Evolutionary conservation across 37 sponge, comb jelly and placozoan species (phyloP).

Genomic region (Tethya wilhelma): DNA sequence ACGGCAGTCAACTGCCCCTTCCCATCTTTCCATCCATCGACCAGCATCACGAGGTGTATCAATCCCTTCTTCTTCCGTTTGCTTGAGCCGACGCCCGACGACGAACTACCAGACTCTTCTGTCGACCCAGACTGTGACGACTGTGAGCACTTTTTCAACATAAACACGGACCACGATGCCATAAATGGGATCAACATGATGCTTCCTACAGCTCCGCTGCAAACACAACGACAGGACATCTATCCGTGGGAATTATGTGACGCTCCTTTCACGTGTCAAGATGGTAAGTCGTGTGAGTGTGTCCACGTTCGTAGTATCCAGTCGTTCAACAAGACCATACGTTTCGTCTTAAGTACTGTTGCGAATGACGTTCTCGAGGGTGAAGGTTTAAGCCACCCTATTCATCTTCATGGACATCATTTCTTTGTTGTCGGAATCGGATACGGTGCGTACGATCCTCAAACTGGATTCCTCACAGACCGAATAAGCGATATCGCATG

Average conservation of each 20-base stretch:
- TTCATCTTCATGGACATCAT: slow-evolving; percentile 84
- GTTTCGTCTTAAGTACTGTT: slow-evolving; percentile 32
- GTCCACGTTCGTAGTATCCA: slow-evolving; percentile 1
- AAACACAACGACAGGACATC: slow-evolving; percentile 21
- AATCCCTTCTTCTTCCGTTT: slow-evolving; percentile 38
- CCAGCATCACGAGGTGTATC: slow-evolving; percentile 52
- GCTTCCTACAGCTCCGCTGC: slow-evolving; percentile 10
- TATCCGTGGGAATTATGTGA: background rate
- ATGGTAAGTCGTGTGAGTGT: slow-evolving; percentile 7
- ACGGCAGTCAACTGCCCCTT: slow-evolving; percentile 86
- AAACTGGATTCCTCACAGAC: slow-evolving; percentile 8
- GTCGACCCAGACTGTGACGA: slow-evolving; percentile 5
- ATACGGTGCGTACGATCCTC: slow-evolving; percentile 52
- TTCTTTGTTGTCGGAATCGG: slow-evolving; percentile 65
- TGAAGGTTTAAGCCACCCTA: slow-evolving; percentile 47
- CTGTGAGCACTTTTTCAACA: slow-evolving; percentile 53
- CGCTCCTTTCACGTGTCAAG: background rate
- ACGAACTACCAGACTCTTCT: slow-evolving; percentile 17
- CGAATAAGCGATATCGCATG: slow-evolving; percentile 12
- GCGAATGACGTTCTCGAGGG: background rate
- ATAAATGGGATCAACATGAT: slow-evolving; percentile 20
- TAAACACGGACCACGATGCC: slow-evolving; percentile 16
- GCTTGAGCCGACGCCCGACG: slow-evolving; percentile 10
- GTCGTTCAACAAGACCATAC: slow-evolving; percentile 11
- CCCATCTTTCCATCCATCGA: slow-evolving; percentile 23